Evolutionary conservation across 1,140 invertebrate species (phyloP).

Genomic region (Scaptomyza montana): DNA sequence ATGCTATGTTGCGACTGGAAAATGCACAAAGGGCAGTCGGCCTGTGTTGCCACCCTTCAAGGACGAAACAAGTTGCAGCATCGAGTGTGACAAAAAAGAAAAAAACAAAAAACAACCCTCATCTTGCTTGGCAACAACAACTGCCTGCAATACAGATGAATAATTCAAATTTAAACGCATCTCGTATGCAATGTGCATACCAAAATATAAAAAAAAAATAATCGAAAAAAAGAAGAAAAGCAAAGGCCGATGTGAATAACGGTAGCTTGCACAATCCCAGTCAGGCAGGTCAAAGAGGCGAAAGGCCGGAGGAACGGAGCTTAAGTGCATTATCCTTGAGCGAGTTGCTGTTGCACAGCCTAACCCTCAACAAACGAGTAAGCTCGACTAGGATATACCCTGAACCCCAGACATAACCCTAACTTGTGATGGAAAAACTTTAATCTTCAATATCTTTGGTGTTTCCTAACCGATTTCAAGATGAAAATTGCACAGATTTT

Average conservation of each 20-base stretch:
- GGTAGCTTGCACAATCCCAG: constrained; percentile 23
- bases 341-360: constrained; percentile 25
- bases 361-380: constrained; percentile 12
- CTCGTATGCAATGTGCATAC: constrained; percentile 4
- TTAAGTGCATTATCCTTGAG: constrained; percentile 56
- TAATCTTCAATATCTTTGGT: no score
- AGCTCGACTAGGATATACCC: no score
- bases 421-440: no score
- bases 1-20: constrained; percentile 43
- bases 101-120: constrained; percentile 22
- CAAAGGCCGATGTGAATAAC: constrained; percentile 13
- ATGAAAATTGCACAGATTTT: no score
- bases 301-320: background rate
- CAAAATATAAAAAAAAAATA: background rate
- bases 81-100: background rate
- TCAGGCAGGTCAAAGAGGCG: no score
- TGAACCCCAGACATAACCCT: no score
- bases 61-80: constrained; percentile 38
- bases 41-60: constrained; percentile 63
- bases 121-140: background rate
- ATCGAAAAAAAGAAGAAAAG: background rate
- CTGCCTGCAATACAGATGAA: constrained; percentile 60
- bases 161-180: constrained; percentile 59
- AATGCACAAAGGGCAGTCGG: constrained; percentile 50
- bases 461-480: no score